A percentile compares a stretch with the other conserved stretches of the same genome.
Evolutionary conservation across 2,113 vertebrate genomes (phyloP).

Genomic region (Cyanistes caeruleus): DNA sequence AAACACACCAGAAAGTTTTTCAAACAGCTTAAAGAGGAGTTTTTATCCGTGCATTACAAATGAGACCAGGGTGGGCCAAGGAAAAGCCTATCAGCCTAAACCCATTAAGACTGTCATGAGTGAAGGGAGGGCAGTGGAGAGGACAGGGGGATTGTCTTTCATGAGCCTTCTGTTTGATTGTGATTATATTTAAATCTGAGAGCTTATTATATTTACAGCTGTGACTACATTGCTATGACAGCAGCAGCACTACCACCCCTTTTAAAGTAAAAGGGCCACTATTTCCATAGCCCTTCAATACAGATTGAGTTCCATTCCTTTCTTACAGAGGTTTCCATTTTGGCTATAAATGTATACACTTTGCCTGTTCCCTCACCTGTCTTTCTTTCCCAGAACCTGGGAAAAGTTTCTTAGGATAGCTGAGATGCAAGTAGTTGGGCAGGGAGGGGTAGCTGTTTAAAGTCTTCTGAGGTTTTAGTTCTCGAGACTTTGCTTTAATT

Average conservation of each 20-base stretch:
- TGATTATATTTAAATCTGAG: slow-evolving; percentile 3
- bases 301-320: background rate
- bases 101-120: background rate
- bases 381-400: background rate
- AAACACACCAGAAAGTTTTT: background rate
- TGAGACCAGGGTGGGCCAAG: background rate
- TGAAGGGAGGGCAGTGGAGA: background rate
- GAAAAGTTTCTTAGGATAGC: background rate
- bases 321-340: background rate
- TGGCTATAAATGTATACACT: background rate
- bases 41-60: background rate
- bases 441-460: background rate
- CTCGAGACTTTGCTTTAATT: background rate
- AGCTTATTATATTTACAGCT: background rate
- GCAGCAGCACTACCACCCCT: background rate
- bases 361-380: background rate
- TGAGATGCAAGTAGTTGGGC: background rate
- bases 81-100: background rate
- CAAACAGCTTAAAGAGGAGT: background rate
- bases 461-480: background rate
- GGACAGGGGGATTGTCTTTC: background rate
- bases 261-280: background rate
- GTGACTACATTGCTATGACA: background rate
- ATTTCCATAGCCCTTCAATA: background rate
- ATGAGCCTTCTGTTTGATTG: background rate